Percentiles rank a stretch among this genome's conserved stretches.
phyloP scores from a whole-genome alignment of 2,797 vertebrate species.

The Gymnodraco acuticeps region DNA sequence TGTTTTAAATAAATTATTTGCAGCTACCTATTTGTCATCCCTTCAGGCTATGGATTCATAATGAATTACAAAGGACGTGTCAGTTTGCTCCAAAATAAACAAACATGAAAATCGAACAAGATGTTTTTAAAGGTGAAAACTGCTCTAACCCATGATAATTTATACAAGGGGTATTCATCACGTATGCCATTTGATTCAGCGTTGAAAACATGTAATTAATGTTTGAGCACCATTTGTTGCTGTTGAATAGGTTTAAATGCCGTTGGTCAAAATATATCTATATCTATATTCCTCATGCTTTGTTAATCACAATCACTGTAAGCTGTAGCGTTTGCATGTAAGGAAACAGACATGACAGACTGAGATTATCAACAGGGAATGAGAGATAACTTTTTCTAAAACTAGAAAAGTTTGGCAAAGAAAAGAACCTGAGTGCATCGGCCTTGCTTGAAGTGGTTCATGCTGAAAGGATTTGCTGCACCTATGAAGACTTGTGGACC shows the following conservation, averaged over 20 bases:
- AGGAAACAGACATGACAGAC: background rate
- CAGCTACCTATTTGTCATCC: constrained; percentile 57
- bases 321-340: constrained; percentile 13
- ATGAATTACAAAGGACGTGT: constrained; percentile 63
- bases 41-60: constrained; percentile 61
- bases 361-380: constrained; percentile 17
- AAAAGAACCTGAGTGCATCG: background rate
- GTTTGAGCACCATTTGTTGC: constrained; percentile 21
- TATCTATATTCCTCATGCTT: constrained; percentile 11
- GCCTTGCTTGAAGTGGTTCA: constrained; percentile 8
- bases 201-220: constrained; percentile 33
- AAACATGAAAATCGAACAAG: constrained; percentile 38
- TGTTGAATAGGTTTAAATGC: constrained; percentile 30
- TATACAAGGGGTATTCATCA: constrained; percentile 31
- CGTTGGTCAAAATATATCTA: background rate
- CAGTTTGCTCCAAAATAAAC: constrained; percentile 47
- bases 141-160: constrained; percentile 4
- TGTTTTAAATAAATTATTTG: constrained; percentile 67
- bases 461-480: constrained; percentile 6
- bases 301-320: constrained; percentile 23
- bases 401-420: background rate
- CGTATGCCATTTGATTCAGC: constrained; percentile 9
- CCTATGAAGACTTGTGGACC: constrained; percentile 3
- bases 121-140: constrained; percentile 43
- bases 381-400: constrained; percentile 19